Conservation (phyloP, 2,797 vertebrate genomes). For the Balearica regulorum region DNA sequence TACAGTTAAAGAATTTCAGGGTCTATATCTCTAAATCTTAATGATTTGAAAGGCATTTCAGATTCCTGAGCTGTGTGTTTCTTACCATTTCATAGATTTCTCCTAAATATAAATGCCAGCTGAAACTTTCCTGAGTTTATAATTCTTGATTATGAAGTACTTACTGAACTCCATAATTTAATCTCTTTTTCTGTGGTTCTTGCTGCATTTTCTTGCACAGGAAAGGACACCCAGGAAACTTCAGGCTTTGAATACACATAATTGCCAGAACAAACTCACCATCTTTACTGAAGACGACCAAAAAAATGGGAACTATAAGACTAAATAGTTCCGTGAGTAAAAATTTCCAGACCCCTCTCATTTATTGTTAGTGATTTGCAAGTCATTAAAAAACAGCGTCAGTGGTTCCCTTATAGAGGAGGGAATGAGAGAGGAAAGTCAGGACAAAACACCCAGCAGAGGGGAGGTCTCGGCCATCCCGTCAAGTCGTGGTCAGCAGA, state of each 20-base stretch:
- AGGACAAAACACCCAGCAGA: background rate
- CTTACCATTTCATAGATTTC: background rate
- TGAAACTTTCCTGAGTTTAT: background rate
- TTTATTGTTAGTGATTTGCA: background rate
- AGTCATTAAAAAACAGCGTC: background rate
- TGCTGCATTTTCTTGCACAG: background rate
- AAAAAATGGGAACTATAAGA: background rate
- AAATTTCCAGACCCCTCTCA: background rate
- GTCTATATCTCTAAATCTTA: background rate
- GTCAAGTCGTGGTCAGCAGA: rapidly evolving
- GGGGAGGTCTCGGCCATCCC: background rate
- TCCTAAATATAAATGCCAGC: background rate
- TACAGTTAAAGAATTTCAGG: background rate
- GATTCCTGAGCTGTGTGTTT: background rate
- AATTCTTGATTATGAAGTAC: background rate
- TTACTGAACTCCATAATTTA: background rate
- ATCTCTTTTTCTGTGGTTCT: background rate
- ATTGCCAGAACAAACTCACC: background rate
- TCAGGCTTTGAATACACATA: background rate
- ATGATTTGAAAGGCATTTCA: background rate
- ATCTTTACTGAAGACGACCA: background rate
- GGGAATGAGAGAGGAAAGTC: background rate
- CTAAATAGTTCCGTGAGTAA: background rate
- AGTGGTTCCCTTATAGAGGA: background rate
- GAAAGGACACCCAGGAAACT: background rate